Percentiles rank a stretch among this genome's conserved stretches.
Evolutionary conservation across 2,797 vertebrate species (phyloP).

Genomic region (Microctenopoma steveboyesi): DNA sequence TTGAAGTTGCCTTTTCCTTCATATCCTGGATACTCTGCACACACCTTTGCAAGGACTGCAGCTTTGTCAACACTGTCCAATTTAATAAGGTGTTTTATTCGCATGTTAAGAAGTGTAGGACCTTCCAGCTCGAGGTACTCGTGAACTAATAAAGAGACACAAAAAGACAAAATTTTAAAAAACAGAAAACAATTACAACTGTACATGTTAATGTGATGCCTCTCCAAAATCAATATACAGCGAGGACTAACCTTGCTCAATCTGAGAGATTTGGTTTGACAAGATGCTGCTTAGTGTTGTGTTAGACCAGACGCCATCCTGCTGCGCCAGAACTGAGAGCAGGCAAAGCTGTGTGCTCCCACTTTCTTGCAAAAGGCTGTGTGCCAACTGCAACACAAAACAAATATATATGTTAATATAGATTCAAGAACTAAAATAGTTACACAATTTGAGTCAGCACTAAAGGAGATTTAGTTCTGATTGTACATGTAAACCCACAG

Average conservation of each 20-base stretch:
- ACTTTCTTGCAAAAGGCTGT: constrained; percentile 92
- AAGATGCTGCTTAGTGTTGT: constrained; percentile 90
- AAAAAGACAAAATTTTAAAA: constrained; percentile 27
- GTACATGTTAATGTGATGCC: not conserved
- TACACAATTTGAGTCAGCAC: not conserved
- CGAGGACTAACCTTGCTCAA: constrained; percentile 87
- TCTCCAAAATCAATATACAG: constrained; percentile 10
- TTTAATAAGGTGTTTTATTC: constrained; percentile 99
- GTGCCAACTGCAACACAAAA: constrained; percentile 86
- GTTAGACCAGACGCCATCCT: constrained; percentile 94
- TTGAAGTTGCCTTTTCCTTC: constrained; percentile 96
- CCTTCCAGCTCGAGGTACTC: constrained; percentile 93
- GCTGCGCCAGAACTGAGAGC: constrained; percentile 91
- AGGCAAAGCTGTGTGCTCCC: constrained; percentile 92
- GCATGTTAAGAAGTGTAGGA: constrained; percentile 93
- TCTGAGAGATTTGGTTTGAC: constrained; percentile 89
- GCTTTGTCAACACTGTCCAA: constrained; percentile 91
- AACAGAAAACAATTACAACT: not conserved
- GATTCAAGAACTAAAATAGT: constrained; percentile 30
- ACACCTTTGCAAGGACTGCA: constrained; percentile 92
- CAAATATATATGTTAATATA: constrained; percentile 36
- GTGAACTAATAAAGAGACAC: constrained; percentile 83
- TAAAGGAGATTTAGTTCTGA: constrained; percentile 4
- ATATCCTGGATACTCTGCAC: constrained; percentile 95
- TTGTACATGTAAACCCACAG: not conserved